Evolutionary conservation across 92 coral and sea anemone species (phyloP).

Genomic region (Actinernus sp.): DNA sequence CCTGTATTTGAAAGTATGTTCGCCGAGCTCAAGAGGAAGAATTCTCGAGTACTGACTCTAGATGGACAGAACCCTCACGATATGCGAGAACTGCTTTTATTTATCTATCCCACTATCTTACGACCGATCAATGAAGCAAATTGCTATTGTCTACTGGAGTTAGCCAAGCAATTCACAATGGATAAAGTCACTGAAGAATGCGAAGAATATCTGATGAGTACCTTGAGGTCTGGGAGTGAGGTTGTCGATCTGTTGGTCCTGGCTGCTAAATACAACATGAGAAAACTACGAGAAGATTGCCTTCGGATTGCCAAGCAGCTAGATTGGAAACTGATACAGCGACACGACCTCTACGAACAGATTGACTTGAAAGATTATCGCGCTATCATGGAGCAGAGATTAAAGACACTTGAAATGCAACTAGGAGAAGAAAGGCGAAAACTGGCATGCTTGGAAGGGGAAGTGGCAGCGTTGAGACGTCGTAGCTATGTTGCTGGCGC

Average conservation of each 20-base stretch:
- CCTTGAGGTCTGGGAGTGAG: slow-evolving; percentile 21
- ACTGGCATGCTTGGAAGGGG: slow-evolving; percentile 9
- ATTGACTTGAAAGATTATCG: slow-evolving; percentile 44
- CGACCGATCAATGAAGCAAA: slow-evolving; percentile 32
- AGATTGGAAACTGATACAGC: slow-evolving; percentile 20
- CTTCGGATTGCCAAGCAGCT: slow-evolving; percentile 10
- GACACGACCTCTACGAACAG: slow-evolving; percentile 22
- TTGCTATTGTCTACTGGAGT: slow-evolving; percentile 33
- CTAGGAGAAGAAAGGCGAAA: slow-evolving; percentile 13
- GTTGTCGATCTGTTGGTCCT: slow-evolving; percentile 26
- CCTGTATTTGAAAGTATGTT: slow-evolving; percentile 39
- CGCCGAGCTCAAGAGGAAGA: slow-evolving; percentile 29
- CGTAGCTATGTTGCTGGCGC: no score
- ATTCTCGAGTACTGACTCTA: slow-evolving; percentile 21
- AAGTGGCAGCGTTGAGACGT: no score
- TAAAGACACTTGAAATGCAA: slow-evolving; percentile 13
- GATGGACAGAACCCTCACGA: slow-evolving; percentile 29
- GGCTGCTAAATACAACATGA: slow-evolving; percentile 26
- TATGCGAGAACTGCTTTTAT: slow-evolving; percentile 23
- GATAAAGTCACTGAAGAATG: slow-evolving; percentile 36
- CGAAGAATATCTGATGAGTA: slow-evolving; percentile 30
- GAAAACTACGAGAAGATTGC: slow-evolving; percentile 19
- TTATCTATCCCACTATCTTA: slow-evolving; percentile 34
- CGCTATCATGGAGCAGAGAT: slow-evolving; percentile 25
- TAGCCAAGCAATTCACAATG: slow-evolving; percentile 30